Conservation (phyloP, 2,888 invertebrate species). For the Tinea pellionella region DNA sequence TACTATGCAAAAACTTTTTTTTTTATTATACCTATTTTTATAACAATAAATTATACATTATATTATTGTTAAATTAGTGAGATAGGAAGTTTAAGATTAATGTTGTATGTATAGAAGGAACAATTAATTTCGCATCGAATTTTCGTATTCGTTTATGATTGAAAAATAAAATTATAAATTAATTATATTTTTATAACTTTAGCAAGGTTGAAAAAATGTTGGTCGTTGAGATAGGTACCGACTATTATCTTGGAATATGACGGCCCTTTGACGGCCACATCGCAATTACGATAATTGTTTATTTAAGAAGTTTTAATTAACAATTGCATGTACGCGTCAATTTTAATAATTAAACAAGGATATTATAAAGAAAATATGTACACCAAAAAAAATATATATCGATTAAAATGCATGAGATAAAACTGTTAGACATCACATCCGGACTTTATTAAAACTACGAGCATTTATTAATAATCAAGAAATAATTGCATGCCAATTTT, state of each 20-base stretch:
- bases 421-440: conserved; percentile 3
- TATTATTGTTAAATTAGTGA: background rate
- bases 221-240: background rate
- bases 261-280: conserved; percentile 6
- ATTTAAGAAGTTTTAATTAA: conserved; percentile 8
- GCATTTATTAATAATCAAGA: background rate
- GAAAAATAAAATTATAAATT: background rate
- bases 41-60: conserved; percentile 16
- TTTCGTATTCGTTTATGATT: background rate
- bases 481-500: conserved; percentile 9
- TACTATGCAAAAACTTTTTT: background rate
- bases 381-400: background rate
- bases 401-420: conserved; percentile 5
- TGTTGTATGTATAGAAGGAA: background rate
- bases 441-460: background rate
- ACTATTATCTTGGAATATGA: conserved; percentile 8
- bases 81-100: background rate
- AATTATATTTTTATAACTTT: background rate
- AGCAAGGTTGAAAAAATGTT: background rate
- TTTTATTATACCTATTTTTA: background rate
- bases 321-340: conserved; percentile 4
- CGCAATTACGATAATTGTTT: conserved; percentile 6
- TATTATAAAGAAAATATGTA: background rate
- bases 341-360: conserved; percentile 5
- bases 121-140: background rate